phyloP scores from a whole-genome alignment of 2,797 vertebrate species.

The Neosilurus mollespiculum region DNA sequence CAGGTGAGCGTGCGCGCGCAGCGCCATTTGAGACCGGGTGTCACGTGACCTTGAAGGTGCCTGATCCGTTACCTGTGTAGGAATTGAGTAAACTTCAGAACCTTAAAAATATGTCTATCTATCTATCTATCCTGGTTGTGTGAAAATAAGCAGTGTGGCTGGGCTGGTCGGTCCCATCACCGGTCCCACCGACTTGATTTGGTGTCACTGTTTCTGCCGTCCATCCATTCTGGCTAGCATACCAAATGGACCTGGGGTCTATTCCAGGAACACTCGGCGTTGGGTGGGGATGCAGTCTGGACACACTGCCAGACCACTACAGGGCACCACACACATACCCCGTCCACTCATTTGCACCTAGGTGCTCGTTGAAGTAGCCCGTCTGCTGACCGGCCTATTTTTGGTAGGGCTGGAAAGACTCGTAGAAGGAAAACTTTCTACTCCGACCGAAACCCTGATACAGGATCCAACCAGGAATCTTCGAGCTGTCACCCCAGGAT shows the following conservation, averaged over 20 bases:
- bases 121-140: background rate
- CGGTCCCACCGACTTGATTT: too few relatives aligned
- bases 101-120: background rate
- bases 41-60: constrained; percentile 18
- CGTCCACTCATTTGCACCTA: background rate
- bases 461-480: background rate
- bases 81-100: background rate
- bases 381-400: background rate
- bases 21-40: constrained; percentile 24
- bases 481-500: background rate
- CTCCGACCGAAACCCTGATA: too few relatives aligned
- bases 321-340: too few relatives aligned
- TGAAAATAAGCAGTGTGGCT: background rate
- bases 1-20: constrained; percentile 9
- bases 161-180: background rate
- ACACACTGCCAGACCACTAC: background rate
- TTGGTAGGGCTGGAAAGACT: background rate
- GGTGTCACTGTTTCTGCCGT: too few relatives aligned
- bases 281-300: background rate
- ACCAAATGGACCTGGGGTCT: background rate
- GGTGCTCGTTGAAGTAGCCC: too few relatives aligned
- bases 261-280: background rate
- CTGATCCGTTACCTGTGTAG: background rate
- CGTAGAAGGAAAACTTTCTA: background rate
- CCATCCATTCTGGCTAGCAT: background rate